Evolutionary conservation across 2,797 vertebrate genomes (phyloP).

Genomic region (Melanotaenia nigrans): DNA sequence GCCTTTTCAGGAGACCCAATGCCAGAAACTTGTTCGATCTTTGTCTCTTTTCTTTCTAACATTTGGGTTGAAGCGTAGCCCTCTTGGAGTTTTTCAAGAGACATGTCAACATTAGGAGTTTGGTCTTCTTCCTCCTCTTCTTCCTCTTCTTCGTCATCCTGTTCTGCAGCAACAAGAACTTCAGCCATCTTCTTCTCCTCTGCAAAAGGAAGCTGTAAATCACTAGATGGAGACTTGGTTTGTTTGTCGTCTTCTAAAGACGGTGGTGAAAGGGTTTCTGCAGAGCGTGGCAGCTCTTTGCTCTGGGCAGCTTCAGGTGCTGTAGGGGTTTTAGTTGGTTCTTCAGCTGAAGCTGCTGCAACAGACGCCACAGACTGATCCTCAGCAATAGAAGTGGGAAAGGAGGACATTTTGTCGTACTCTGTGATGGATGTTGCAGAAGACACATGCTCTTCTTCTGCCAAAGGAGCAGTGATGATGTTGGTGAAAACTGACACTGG

Average conservation of each 20-base stretch:
- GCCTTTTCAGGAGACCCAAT: constrained; percentile 52
- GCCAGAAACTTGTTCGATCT: constrained; percentile 43
- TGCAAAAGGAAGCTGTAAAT: constrained; percentile 83
- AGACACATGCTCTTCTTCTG: constrained; percentile 97
- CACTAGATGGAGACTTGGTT: constrained; percentile 90
- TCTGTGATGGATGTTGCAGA: constrained; percentile 98
- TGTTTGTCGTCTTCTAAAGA: constrained; percentile 95
- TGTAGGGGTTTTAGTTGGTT: constrained; percentile 87
- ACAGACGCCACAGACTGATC: constrained; percentile 92
- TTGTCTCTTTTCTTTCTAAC: constrained; percentile 64
- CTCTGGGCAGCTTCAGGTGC: constrained; percentile 86
- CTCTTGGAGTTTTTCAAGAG: constrained; percentile 85
- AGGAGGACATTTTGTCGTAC: constrained; percentile 95
- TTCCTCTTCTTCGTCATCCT: constrained; percentile 83
- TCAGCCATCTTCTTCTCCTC: constrained; percentile 77
- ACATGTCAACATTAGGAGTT: constrained; percentile 85
- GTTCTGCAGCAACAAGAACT: constrained; percentile 65
- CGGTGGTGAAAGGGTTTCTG: constrained; percentile 94
- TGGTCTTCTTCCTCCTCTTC: constrained; percentile 87
- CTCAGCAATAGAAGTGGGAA: constrained; percentile 95
- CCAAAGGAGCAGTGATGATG: constrained; percentile 94
- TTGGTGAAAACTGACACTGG: constrained; percentile 90
- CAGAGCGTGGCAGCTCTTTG: constrained; percentile 90
- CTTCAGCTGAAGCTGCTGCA: constrained; percentile 89
- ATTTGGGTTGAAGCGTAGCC: constrained; percentile 78